Base-by-base conservation (phyloP, 2,113 vertebrate genomes). In the Nothobranchius kuhntae region DNA sequence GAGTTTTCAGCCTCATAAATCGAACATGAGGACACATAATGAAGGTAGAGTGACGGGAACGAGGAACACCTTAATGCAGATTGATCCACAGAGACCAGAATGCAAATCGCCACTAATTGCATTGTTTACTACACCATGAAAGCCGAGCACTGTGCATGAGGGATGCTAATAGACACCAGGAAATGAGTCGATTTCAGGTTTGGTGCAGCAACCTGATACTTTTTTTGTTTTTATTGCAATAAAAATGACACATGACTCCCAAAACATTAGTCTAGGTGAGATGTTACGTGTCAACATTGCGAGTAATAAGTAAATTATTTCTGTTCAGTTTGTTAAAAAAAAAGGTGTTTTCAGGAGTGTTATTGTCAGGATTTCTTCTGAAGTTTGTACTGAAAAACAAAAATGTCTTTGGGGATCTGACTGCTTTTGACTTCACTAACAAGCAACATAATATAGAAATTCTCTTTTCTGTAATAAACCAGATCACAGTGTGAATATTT, bases 31-130 rank as follows among this genome's bases (percentile, higher is more conserved):
- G 50, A 62, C 61, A 56, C 53, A 51, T 76, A 81, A 81, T 80
- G 77, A 80, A 80, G 73, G 76, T 35, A 56, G 60, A 65, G 68
- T 61, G 81, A 80, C 67, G 66, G 76, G 71, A 75, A 84, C 38
- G n/a, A 24, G 30, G 58, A 61, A 59, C 58, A 51, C 58, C 61
- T 73, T 73, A 73, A 82, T 81, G 70, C 62, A 69, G 82, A 87
- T 74, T 81, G 80, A 80, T 78, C 80, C 74, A 48, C 55, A 40
- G 78, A 62, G 75, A 82, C 60, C 4, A 1, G 57, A 75, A 78
- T 85, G 83, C 78, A 81, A 83, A 85, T 85, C 63, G 68, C 61
- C 58, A 55, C 78, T 84, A 85, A 89, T 90, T 74, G 81, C 75
- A 86, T 64, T 82, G 82, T 86, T 87, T 81, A 77, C 77, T 44